Evolutionary conservation across 30 jellyfish, hydroid and myxozoan genomes (phyloP).

Genomic region (Hydra vulgaris): DNA sequence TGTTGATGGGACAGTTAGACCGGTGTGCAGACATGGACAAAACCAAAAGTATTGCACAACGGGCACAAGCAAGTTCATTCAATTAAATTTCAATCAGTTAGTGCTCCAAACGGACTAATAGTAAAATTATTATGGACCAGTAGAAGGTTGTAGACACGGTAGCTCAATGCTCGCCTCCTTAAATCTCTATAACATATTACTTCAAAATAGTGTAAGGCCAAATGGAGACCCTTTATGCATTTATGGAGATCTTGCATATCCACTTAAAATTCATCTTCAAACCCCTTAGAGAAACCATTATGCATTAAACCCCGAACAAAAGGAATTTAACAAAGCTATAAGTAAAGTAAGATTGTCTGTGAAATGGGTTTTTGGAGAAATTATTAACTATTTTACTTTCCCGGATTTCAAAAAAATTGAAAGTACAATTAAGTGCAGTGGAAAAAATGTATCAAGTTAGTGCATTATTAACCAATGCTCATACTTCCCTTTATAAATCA

Average conservation of each 20-base stretch:
- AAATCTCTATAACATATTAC: slow-evolving; percentile 6
- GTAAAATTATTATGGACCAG: slow-evolving; percentile 48
- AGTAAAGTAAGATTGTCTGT: slow-evolving; percentile 49
- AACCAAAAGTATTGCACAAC: slow-evolving; percentile 36
- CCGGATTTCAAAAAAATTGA: slow-evolving; percentile 44
- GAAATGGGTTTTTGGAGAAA: slow-evolving; percentile 56
- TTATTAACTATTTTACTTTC: slow-evolving; percentile 38
- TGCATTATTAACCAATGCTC: slow-evolving; percentile 56
- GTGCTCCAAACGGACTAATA: slow-evolving; percentile 47
- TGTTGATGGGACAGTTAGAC: slow-evolving; percentile 58
- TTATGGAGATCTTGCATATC: slow-evolving; percentile 54
- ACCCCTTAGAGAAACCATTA: slow-evolving; percentile 25
- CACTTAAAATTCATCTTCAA: slow-evolving; percentile 41
- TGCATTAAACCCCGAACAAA: slow-evolving; percentile 32
- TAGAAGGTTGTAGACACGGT: slow-evolving; percentile 33
- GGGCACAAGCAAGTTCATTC: slow-evolving; percentile 65
- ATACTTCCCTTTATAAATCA: slow-evolving; percentile 40
- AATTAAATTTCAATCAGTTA: slow-evolving; percentile 43
- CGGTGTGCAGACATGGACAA: slow-evolving; percentile 38
- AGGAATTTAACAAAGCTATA: slow-evolving; percentile 42
- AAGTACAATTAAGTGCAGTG: slow-evolving; percentile 44
- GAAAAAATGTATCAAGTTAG: slow-evolving; percentile 43
- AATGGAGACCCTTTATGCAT: slow-evolving; percentile 39
- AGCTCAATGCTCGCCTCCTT: slow-evolving; percentile 27
- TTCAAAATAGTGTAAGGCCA: slow-evolving; percentile 25